These are phyloP conservation scores for Parapsyche elsis DNA, from an alignment of 1,140 invertebrate species.

Conservation along the genomic window DNA sequence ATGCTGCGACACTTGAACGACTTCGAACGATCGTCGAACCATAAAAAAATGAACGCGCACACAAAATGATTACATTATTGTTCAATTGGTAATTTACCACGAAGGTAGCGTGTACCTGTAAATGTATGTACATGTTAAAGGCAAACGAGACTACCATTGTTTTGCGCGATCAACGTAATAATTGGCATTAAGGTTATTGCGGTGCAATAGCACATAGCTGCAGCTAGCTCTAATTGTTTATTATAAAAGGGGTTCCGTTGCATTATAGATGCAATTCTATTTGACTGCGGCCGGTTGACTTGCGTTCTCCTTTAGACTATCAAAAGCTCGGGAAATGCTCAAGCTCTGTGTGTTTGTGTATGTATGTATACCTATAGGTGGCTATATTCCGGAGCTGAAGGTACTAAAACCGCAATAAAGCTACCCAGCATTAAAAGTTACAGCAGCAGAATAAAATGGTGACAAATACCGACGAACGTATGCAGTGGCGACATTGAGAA, in stretches of 20 bases:
- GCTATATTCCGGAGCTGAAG: not conserved
- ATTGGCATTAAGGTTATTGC: no score
- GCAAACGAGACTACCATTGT: no score
- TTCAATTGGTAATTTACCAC: no score
- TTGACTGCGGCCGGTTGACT: not conserved
- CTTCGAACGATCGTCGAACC: no score
- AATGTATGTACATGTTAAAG: no score
- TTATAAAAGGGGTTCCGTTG: conserved; percentile 9
- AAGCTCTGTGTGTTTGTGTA: not conserved
- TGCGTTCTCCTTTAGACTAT: not conserved
- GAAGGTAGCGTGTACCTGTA: no score
- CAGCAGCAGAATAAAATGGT: conserved; percentile 39
- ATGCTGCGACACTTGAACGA: no score
- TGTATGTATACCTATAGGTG: not conserved
- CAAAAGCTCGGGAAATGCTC: not conserved
- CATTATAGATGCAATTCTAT: conserved; percentile 13
- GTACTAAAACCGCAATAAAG: conserved; percentile 43
- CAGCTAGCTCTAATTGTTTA: conserved; percentile 26
- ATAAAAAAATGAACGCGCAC: no score
- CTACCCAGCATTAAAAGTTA: conserved; percentile 38
- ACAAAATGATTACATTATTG: no score
- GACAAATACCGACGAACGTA: conserved; percentile 14
- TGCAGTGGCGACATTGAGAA: conserved; percentile 1
- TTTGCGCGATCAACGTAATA: no score
- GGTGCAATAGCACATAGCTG: not conserved